These are phyloP conservation scores for Ennomos quercinarius DNA, from an alignment of 2,888 invertebrate species.

Conservation along the genomic window DNA sequence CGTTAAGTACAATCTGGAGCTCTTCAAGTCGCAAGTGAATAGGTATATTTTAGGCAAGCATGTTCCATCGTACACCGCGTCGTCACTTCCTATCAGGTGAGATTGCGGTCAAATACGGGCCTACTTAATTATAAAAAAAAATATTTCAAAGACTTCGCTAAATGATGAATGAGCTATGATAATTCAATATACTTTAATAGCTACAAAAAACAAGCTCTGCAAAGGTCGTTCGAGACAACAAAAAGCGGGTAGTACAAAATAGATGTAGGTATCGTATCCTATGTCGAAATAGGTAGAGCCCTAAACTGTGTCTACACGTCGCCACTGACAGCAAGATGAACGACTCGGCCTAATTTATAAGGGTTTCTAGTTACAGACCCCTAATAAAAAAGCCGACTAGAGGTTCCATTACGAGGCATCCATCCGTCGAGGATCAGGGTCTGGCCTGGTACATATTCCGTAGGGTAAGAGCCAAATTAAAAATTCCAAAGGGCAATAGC, in stretches of 20 bases:
- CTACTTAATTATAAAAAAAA: too few species aligned
- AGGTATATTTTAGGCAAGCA: too few species aligned
- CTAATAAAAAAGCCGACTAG: conserved; percentile 39
- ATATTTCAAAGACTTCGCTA: too few species aligned
- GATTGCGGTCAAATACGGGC: too few species aligned
- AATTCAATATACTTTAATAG: too few species aligned
- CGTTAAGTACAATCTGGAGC: too few species aligned
- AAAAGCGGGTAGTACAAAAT: neutral
- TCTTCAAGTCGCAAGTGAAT: too few species aligned
- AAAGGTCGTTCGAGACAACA: too few species aligned
- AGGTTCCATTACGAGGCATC: conserved; percentile 29
- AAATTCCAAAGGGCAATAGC: conserved; percentile 37
- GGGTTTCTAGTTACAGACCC: conserved; percentile 40
- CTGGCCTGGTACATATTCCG: conserved; percentile 14
- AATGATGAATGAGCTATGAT: too few species aligned
- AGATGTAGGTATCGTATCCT: conserved; percentile 4
- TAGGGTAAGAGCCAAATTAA: conserved; percentile 34
- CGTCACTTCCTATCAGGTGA: too few species aligned
- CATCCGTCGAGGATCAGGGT: conserved; percentile 22
- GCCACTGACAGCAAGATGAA: conserved; percentile 37
- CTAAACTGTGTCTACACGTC: conserved; percentile 27
- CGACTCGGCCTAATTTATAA: conserved; percentile 38
- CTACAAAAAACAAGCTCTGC: too few species aligned
- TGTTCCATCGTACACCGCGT: too few species aligned
- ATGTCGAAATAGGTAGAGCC: conserved; percentile 1